Evolutionary conservation across 2,888 invertebrate species (phyloP).

Genomic region (Byasa hedistus): DNA sequence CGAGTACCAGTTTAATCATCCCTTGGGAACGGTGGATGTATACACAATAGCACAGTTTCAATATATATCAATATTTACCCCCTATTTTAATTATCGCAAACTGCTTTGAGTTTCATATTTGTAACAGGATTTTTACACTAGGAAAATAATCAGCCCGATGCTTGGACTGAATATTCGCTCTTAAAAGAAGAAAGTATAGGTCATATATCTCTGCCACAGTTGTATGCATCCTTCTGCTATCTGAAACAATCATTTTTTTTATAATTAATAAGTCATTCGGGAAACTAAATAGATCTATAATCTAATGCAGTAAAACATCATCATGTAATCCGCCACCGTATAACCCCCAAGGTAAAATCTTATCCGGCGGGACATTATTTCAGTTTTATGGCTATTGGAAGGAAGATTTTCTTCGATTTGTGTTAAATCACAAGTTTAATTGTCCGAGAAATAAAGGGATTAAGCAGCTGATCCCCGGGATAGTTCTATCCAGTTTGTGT

Average conservation of each 20-base stretch:
- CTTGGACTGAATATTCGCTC: no score
- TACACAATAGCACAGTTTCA: conserved; percentile 22
- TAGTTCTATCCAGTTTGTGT: conserved; percentile 37
- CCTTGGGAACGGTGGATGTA: conserved; percentile 53
- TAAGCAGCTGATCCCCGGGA: conserved; percentile 55
- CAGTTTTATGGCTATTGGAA: conserved; percentile 36
- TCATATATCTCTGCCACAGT: no score
- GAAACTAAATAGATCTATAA: background rate
- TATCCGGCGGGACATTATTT: conserved; percentile 39
- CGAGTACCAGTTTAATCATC: conserved; percentile 50
- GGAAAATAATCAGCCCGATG: no score
- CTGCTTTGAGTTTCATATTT: background rate
- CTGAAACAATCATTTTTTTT: no score
- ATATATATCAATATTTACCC: conserved; percentile 1
- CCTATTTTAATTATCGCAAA: conserved; percentile 16
- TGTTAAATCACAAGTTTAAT: conserved; percentile 75
- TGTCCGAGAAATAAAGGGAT: conserved; percentile 77
- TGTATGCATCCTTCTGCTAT: no score
- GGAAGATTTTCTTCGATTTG: conserved; percentile 60
- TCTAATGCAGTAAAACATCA: conserved; percentile 23
- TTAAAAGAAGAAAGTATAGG: no score
- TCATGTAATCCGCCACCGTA: conserved; percentile 34
- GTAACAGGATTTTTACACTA: no score
- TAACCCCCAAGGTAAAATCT: conserved; percentile 27
- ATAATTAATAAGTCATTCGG: no score